phyloP scores from a whole-genome alignment of 2,797 vertebrate species.

The Peromyscus attwateri region DNA sequence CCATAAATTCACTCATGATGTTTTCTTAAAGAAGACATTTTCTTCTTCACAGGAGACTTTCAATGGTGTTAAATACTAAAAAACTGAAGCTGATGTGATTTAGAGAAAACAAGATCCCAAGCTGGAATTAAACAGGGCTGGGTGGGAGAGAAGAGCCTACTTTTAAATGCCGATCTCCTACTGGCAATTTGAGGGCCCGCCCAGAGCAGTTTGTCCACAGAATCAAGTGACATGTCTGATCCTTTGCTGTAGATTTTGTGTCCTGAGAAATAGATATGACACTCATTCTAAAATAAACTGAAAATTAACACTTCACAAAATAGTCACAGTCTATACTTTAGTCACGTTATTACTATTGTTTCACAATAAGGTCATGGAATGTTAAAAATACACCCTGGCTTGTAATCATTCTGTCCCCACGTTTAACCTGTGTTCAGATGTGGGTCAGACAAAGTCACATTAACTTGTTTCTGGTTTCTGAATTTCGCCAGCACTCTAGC shows the following conservation, averaged over 20 bases:
- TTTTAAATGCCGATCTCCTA: not conserved
- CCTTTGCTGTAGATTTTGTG: not conserved
- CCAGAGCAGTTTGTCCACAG: not conserved
- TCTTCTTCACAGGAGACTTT: not conserved
- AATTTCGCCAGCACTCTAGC: not conserved
- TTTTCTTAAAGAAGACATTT: not conserved
- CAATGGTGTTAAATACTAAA: not conserved
- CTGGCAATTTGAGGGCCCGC: not conserved
- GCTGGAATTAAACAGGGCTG: not conserved
- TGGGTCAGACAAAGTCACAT: not conserved
- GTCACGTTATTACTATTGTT: not conserved
- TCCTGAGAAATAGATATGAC: not conserved
- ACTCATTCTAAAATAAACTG: not conserved
- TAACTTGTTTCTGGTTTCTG: not conserved
- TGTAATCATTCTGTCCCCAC: not conserved
- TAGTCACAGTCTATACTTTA: not conserved
- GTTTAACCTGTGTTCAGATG: not conserved
- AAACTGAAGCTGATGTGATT: not conserved
- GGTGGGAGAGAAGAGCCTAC: not conserved
- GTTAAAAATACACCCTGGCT: not conserved
- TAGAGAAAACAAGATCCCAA: not conserved
- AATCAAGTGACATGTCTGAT: constrained; percentile 34
- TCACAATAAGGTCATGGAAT: not conserved
- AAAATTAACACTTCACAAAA: constrained; percentile 13
- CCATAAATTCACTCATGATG: not conserved